phyloP scores from a whole-genome alignment of 30 jellyfish, hydroid and myxozoan species.

The Catostylus mosaicus region DNA sequence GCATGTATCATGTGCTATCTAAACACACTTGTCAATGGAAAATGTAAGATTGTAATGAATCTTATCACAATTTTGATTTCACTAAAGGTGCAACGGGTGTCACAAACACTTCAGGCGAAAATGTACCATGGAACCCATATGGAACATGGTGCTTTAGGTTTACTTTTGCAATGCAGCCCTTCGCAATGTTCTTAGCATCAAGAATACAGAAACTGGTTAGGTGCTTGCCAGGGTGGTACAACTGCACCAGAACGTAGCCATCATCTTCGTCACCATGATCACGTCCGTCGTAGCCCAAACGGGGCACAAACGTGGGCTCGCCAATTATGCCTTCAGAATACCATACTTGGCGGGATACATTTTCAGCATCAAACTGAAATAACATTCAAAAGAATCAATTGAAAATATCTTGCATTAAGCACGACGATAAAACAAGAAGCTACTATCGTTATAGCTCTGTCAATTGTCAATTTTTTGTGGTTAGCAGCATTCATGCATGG shows the following conservation, averaged over 20 bases:
- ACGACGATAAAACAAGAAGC: no score
- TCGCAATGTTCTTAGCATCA: constrained; percentile 83
- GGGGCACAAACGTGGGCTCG: constrained; percentile 96
- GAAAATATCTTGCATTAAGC: no score
- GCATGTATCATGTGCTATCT: no score
- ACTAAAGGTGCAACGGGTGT: constrained; percentile 41
- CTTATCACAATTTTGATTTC: constrained; percentile 35
- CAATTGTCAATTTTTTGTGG: no score
- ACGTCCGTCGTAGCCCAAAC: constrained; percentile 88
- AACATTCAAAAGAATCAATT: no score
- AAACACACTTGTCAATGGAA: no score
- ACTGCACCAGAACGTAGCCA: constrained; percentile 92
- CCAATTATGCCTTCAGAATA: constrained; percentile 94
- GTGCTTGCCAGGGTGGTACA: constrained; percentile 82
- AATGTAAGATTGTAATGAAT: no score
- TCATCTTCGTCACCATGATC: constrained; percentile 95
- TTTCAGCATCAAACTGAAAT: constrained; percentile 53
- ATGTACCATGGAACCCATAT: constrained; percentile 96
- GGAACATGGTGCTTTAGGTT: constrained; percentile 95
- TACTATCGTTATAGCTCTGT: no score
- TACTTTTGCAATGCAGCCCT: constrained; percentile 91
- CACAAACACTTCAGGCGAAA: constrained; percentile 91
- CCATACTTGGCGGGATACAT: constrained; percentile 89
- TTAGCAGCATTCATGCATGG: no score
- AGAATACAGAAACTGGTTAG: constrained; percentile 86